phyloP scores from a whole-genome alignment of 2,888 invertebrate genomes.

The Diaperis boleti region DNA sequence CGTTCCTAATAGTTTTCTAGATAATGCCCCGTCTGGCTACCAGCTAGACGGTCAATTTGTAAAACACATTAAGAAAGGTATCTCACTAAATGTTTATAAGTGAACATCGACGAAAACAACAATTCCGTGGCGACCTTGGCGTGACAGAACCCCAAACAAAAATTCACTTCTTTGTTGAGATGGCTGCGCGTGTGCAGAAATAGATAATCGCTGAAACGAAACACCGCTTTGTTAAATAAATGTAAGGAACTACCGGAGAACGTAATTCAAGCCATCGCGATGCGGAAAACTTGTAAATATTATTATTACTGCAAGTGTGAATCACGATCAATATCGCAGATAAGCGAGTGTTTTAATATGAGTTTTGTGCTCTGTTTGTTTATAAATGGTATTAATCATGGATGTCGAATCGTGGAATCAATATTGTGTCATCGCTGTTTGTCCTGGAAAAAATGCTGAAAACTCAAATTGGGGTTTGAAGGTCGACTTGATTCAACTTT shows the following conservation, averaged over 20 bases:
- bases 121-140: conserved; percentile 37
- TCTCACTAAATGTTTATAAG: conserved; percentile 48
- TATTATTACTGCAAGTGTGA: not conserved
- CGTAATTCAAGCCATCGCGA: conserved; percentile 10
- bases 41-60: conserved; percentile 37
- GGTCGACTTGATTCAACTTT: too few relatives aligned
- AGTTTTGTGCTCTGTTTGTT: not conserved
- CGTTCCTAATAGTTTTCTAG: conserved; percentile 38
- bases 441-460: too few relatives aligned
- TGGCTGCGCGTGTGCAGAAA: not conserved
- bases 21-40: conserved; percentile 31
- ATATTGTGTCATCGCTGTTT: too few relatives aligned
- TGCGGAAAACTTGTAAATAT: conserved; percentile 3
- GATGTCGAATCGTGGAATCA: too few relatives aligned
- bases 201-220: not conserved
- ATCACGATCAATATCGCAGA: conserved; percentile 10
- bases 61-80: conserved; percentile 45
- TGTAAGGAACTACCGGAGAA: not conserved
- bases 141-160: conserved; percentile 40
- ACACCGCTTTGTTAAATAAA: conserved; percentile 5
- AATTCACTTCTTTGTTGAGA: conserved; percentile 33
- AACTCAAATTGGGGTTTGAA: too few relatives aligned
- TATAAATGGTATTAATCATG: not conserved
- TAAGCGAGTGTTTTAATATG: not conserved
- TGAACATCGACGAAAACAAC: conserved; percentile 35